Evolutionary conservation across 2,113 vertebrate species (phyloP), one percentile per base, ranked within the genome.

Genomic region (Psammodynastes pulverulentus): DNA sequence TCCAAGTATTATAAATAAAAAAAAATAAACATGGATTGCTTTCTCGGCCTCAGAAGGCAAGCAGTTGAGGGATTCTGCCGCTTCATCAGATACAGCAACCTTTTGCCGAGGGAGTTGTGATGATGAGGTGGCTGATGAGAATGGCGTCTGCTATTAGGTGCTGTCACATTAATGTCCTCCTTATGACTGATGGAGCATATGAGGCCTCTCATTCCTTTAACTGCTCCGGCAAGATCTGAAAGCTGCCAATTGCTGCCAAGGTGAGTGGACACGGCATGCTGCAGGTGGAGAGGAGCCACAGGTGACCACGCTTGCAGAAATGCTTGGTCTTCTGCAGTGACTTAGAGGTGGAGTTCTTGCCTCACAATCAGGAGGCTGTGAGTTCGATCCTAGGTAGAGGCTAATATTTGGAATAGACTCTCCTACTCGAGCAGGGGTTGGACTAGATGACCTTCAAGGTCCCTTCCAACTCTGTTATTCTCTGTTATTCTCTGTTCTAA

Each of bases 121-220:
- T 93, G 93, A 97, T 96, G 96, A 96, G 94, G 93, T 87, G 0
- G 45, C 92, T 96, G 92, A 95, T 93, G 93, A 94, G 94, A 91
- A 94, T 93, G 87, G 34, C 4, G 9, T 49, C 93, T 86, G 90
- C 92, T 86, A 94, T 97, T 96, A 96, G 90, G 91, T 89, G 95
- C 95, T 96, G 95, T 96, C 96, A 95, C 92, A 94, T 96, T 95
- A 95, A 93, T 92, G 23, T 89, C 84, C 89, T 91, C 9, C 90
- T 92, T 0, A 0, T 94, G 62, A 95, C 86, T 92, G 89, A 96
- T 91, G 91, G 94, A 4, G 3, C 92, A 90, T 15, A 86, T 90
- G 90, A 91, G 92, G 84, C 89, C 93, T 96, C 24, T 95, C 93
- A 95, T 97, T 52, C 93, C 94, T 89, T 96, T 94, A 95, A 89